Evolutionary conservation across 2,797 vertebrate genomes (phyloP).

Genomic region (Oryzias sinensis): DNA sequence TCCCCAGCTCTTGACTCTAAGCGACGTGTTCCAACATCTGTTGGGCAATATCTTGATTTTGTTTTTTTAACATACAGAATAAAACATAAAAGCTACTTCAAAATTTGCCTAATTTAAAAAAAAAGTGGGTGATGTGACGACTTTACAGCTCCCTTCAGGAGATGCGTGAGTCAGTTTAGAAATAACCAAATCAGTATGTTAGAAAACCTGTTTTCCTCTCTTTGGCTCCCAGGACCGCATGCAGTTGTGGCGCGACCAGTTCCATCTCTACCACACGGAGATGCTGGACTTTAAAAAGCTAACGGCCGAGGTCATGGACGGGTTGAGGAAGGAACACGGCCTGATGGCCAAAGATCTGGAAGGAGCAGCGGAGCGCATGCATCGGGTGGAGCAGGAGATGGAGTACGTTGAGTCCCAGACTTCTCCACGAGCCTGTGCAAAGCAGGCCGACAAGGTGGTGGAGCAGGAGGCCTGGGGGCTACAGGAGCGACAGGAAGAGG

Average conservation of each 20-base stretch:
- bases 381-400: slow-evolving; percentile 87
- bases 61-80: too few species aligned
- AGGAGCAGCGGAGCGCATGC: slow-evolving; percentile 74
- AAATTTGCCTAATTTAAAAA: too few species aligned
- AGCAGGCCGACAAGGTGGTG: slow-evolving; percentile 81
- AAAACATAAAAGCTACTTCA: too few species aligned
- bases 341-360: slow-evolving; percentile 80
- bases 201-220: slow-evolving; percentile 6
- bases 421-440: slow-evolving; percentile 85
- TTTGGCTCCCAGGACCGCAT: slow-evolving; percentile 84
- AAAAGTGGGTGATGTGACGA: too few species aligned
- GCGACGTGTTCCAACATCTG: too few species aligned
- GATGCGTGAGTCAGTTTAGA: neutral
- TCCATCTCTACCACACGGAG: slow-evolving; percentile 85
- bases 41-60: too few species aligned
- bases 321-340: slow-evolving; percentile 81
- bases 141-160: too few species aligned
- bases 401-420: slow-evolving; percentile 89
- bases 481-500: slow-evolving; percentile 69
- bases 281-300: slow-evolving; percentile 90
- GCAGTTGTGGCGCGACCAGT: slow-evolving; percentile 89
- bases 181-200: too few species aligned
- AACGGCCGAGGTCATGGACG: slow-evolving; percentile 80
- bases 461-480: slow-evolving; percentile 60
- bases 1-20: too few species aligned